These are phyloP conservation scores for Leptothorax acervorum DNA, from an alignment of 2,888 invertebrate species.

Conservation along the genomic window DNA sequence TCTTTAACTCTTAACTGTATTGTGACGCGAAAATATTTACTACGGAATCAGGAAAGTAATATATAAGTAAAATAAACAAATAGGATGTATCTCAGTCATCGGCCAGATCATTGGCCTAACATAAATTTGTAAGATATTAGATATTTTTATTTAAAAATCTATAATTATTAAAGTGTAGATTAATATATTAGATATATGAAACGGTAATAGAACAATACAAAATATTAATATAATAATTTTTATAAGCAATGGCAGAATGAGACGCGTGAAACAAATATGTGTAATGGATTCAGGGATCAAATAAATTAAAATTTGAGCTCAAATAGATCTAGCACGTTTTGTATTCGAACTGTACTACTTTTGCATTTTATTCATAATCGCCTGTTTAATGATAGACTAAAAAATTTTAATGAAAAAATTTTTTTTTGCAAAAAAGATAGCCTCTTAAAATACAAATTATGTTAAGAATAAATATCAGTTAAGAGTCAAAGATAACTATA, in stretches of 20 bases:
- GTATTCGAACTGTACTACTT: background rate
- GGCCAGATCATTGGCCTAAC: background rate
- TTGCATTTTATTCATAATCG: background rate
- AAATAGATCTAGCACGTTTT: background rate
- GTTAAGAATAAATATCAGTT: background rate
- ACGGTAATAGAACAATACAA: background rate
- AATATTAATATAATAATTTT: background rate
- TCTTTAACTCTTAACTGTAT: slow-evolving; percentile 29
- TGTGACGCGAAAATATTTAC: background rate
- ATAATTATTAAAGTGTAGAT: slow-evolving; percentile 2
- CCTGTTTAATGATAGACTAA: background rate
- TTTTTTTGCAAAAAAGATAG: background rate
- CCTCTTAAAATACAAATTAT: background rate
- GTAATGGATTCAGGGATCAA: background rate
- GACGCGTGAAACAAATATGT: background rate
- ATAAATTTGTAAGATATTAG: background rate
- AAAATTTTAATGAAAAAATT: background rate
- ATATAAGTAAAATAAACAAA: background rate
- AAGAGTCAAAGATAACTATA: slow-evolving; percentile 30
- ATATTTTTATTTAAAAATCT: background rate
- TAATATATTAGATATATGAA: background rate
- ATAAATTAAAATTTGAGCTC: background rate
- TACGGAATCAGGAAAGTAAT: background rate
- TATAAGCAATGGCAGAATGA: background rate
- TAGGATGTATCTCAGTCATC: slow-evolving; percentile 1